Conservation (phyloP, 2,888 invertebrate genomes). For the Ceratothoa steindachneri region DNA sequence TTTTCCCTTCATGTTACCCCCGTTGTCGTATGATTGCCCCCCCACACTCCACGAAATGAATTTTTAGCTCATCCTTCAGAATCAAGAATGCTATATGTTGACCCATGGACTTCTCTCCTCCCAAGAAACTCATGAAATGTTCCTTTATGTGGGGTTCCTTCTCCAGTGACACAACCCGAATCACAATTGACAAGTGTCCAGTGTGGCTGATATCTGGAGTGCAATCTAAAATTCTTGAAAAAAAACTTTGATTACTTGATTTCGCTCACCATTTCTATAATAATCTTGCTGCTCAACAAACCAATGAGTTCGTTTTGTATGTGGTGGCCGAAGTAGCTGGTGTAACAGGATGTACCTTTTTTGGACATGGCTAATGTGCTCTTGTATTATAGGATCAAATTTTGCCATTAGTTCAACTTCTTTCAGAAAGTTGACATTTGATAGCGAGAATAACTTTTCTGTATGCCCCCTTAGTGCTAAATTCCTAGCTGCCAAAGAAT, state of each 20-base stretch:
- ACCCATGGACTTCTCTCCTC: neutral
- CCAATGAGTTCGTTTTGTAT: conserved; percentile 23
- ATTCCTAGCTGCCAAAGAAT: conserved; percentile 15
- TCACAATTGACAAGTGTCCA: conserved; percentile 30
- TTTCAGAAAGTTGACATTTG: conserved; percentile 12
- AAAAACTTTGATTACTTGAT: conserved; percentile 26
- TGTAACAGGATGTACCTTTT: conserved; percentile 6
- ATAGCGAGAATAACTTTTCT: conserved; percentile 13
- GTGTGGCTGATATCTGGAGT: conserved; percentile 33
- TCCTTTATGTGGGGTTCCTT: conserved; percentile 9
- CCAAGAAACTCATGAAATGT: neutral
- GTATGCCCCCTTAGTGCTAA: conserved; percentile 11
- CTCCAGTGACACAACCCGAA: conserved; percentile 15
- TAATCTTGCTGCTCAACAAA: conserved; percentile 16
- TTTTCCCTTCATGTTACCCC: conserved; percentile 52
- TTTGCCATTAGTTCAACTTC: conserved; percentile 17
- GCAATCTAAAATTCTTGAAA: conserved; percentile 33
- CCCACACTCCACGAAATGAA: conserved; percentile 50
- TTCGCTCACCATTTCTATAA: conserved; percentile 12
- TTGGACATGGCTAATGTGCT: neutral
- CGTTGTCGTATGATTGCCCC: conserved; percentile 52
- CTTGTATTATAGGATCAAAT: conserved; percentile 15
- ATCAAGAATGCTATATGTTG: conserved; percentile 8
- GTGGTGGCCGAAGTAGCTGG: conserved; percentile 17
- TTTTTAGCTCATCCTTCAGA: conserved; percentile 48